Evolutionary conservation across 92 coral and sea anemone species (phyloP).

Genomic region (Phenganax marumi): DNA sequence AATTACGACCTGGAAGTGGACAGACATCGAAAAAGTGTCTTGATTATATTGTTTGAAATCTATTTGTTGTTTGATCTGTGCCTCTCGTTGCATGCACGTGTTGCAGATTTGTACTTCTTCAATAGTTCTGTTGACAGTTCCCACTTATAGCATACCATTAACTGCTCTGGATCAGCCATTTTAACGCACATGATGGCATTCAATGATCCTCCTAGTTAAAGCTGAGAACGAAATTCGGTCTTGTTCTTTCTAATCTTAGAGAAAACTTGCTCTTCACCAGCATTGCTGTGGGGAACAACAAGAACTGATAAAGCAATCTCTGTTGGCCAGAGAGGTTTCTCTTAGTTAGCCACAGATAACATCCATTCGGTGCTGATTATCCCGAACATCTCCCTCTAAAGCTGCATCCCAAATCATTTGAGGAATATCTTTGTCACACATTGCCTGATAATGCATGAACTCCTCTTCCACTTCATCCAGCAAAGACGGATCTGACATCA

Average conservation of each 20-base stretch:
- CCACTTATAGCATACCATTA: conserved; percentile 43
- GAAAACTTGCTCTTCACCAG: conserved; percentile 15
- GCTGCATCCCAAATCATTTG: conserved; percentile 30
- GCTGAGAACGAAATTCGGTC: conserved; percentile 38
- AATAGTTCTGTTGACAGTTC: conserved; percentile 45
- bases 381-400: background rate
- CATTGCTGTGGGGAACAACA: conserved; percentile 15
- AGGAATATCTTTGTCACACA: too few relatives aligned
- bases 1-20: too few relatives aligned
- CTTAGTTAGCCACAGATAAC: conserved; percentile 30
- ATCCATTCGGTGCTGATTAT: conserved; percentile 39
- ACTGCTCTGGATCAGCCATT: conserved; percentile 42
- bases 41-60: too few relatives aligned
- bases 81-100: too few relatives aligned
- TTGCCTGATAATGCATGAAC: conserved; percentile 25
- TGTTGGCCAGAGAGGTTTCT: background rate
- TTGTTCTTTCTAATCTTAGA: conserved; percentile 36
- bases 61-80: too few relatives aligned
- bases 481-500: too few relatives aligned
- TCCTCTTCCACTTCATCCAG: too few relatives aligned
- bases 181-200: conserved; percentile 40
- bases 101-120: too few relatives aligned
- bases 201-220: conserved; percentile 23
- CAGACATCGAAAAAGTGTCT: too few relatives aligned
- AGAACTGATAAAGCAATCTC: conserved; percentile 7